Base-by-base conservation (phyloP, 2,888 invertebrate genomes). In the Ctenicera cuprea region DNA sequence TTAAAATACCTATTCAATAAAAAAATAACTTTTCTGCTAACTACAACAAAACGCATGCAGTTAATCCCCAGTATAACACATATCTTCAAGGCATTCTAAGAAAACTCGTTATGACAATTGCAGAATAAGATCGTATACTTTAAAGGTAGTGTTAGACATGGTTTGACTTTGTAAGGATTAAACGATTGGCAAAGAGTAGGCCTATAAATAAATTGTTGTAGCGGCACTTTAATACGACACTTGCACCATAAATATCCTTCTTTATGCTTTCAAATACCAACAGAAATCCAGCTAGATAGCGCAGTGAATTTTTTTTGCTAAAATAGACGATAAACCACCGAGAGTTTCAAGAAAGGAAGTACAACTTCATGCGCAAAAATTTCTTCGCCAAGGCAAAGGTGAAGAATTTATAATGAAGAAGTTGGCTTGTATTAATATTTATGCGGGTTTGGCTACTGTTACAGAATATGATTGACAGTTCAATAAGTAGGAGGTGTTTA, bases 101-200 rank as follows among this genome's bases (percentile, higher is more conserved):
- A 71, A 65, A 71, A 41, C 71, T 57, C 50, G 65, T 65, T 71
- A 71, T 65, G 65, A 64, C 57, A 71, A 71, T 63, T 48, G 65
- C 43, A 65, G 65, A 65, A 71, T 71, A 61, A 71, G 57, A 65
- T 65, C 48, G 57, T 59, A 54, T 43, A 59, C 65, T 50, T 71
- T 65, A 65, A 71, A 71, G 71, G 71, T 50, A 59, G 54, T 59
- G 57, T 71, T 65, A 41, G 71, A 71, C 71, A 71, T 71, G 71
- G 57, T 65, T 59, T 65, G 65, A 65, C 71, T 71, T 59, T 71
- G 71, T 71, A 71, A 45, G 71, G 65, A 57, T 59, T 54, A 52
- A 71, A 59, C 64, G 71, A 71, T 71, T 65, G 70, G 71, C 71
- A 59, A 57, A 65, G 65, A 71, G 65, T 33, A 57, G 45, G 45